phyloP scores from a whole-genome alignment of 2,888 invertebrate species.

The Chalcosyrphus nemorum region DNA sequence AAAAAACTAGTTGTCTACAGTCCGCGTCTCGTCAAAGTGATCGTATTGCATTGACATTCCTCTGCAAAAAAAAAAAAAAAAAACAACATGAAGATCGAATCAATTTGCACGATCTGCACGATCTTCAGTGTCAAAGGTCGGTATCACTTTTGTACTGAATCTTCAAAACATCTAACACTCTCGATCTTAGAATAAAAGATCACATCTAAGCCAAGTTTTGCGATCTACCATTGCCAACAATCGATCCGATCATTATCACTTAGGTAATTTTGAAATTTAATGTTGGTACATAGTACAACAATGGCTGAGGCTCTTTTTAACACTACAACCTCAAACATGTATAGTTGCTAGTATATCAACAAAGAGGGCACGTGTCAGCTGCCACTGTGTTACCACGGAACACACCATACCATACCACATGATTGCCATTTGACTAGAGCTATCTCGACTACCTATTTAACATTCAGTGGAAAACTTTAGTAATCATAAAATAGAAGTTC shows the following conservation, averaged over 20 bases:
- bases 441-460: conserved; percentile 42
- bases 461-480: conserved; percentile 70
- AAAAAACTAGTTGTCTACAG: neutral
- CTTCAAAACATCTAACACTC: neutral
- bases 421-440: conserved; percentile 35
- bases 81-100: neutral
- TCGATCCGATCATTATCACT: neutral
- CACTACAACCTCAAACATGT: conserved; percentile 10
- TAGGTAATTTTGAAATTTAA: conserved; percentile 39
- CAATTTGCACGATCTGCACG: conserved; percentile 27
- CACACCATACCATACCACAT: neutral
- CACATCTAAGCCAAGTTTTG: neutral
- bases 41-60: conserved; percentile 40
- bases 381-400: conserved; percentile 10
- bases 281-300: conserved; percentile 3
- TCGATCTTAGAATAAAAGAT: conserved; percentile 26
- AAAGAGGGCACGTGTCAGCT: conserved; percentile 62
- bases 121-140: conserved; percentile 37
- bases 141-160: neutral
- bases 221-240: neutral
- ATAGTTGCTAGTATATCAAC: conserved; percentile 29
- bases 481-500: conserved; percentile 69
- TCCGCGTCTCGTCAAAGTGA: conserved; percentile 16
- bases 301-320: neutral
- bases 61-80: neutral